Evolutionary conservation across 2,797 vertebrate genomes (phyloP).

Genomic region (Jordanella pulchra): DNA sequence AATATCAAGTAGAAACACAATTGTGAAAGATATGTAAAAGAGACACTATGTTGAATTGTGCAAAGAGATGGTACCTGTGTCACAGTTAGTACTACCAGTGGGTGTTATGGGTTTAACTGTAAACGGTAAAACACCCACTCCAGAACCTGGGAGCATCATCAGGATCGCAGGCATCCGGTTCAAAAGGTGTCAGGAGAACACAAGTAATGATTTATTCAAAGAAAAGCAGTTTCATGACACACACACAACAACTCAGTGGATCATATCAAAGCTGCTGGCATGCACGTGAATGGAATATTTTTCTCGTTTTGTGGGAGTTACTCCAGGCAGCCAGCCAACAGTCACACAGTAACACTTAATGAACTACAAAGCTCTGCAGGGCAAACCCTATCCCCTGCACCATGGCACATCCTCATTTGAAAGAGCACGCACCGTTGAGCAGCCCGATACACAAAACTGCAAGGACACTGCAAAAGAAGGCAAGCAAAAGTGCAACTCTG

Average conservation of each 20-base stretch:
- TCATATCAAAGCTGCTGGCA: constrained; percentile 57
- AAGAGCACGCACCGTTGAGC: constrained; percentile 43
- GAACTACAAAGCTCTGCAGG: constrained; percentile 62
- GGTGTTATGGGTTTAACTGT: constrained; percentile 92
- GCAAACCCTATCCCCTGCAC: constrained; percentile 59
- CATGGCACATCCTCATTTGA: constrained; percentile 54
- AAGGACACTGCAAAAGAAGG: constrained; percentile 69
- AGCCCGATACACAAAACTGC: constrained; percentile 57
- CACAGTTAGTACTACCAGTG: constrained; percentile 98
- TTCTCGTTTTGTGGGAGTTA: constrained; percentile 18
- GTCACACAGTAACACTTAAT: constrained; percentile 34
- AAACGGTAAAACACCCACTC: constrained; percentile 95
- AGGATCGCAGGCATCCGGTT: constrained; percentile 60
- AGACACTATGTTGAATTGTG: constrained; percentile 49
- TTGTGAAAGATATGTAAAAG: constrained; percentile 41
- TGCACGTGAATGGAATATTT: constrained; percentile 57
- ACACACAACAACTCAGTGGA: constrained; percentile 59
- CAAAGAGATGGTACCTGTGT: constrained; percentile 89
- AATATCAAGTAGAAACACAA: constrained; percentile 31
- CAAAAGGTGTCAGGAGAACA: constrained; percentile 67
- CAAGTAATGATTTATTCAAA: constrained; percentile 66
- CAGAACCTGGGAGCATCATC: constrained; percentile 89
- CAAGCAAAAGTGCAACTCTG: constrained; percentile 65
- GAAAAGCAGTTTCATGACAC: constrained; percentile 52
- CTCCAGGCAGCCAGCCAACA: constrained; percentile 55